Evolutionary conservation across 2,797 vertebrate genomes (phyloP).

Genomic region (Coregonus suidteri): DNA sequence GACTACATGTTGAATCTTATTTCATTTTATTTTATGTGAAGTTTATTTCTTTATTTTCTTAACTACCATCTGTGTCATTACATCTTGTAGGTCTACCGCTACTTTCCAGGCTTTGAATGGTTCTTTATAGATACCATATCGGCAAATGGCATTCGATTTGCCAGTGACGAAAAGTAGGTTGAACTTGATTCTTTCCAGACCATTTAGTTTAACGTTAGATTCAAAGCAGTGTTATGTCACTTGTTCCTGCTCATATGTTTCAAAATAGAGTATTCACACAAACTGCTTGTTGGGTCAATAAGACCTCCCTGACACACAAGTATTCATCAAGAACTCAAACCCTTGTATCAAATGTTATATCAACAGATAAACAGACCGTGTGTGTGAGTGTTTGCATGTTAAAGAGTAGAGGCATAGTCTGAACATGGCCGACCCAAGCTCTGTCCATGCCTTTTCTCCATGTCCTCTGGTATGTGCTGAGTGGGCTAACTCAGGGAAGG

Average conservation of each 20-base stretch:
- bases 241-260: too few species aligned
- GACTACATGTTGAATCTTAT: background rate
- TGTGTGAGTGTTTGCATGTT: background rate
- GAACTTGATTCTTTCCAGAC: background rate
- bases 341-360: too few species aligned
- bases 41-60: background rate
- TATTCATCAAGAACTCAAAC: too few species aligned
- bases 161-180: conserved; percentile 95
- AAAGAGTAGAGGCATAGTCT: background rate
- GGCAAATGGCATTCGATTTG: conserved; percentile 91
- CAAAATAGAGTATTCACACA: background rate
- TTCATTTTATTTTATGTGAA: background rate
- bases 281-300: background rate
- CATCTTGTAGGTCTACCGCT: conserved; percentile 86
- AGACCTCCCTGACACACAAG: too few species aligned
- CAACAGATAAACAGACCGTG: too few species aligned
- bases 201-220: background rate
- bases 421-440: background rate
- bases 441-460: background rate
- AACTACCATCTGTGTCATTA: conserved; percentile 24
- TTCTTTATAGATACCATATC: conserved; percentile 96
- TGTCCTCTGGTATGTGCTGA: conserved; percentile 8
- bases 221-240: background rate
- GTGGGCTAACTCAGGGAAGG: background rate
- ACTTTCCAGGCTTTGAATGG: conserved; percentile 96